Evolutionary conservation across 2,888 invertebrate species (phyloP).

Genomic region (Lepidochitona cinerea): DNA sequence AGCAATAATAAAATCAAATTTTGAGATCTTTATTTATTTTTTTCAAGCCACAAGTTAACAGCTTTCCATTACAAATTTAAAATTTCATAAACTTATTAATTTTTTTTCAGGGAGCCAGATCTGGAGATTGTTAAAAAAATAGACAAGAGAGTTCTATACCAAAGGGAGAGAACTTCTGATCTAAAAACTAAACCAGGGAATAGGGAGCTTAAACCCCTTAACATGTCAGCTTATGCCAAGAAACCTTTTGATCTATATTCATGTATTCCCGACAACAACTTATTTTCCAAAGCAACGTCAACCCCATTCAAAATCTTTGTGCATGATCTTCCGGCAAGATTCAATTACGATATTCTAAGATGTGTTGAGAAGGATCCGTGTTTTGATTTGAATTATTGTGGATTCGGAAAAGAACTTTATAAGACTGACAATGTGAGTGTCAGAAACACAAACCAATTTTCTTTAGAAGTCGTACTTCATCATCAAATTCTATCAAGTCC

Average conservation of each 20-base stretch:
- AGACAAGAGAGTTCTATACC: too few relatives aligned
- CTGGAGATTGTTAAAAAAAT: too few relatives aligned
- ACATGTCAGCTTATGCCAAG: too few relatives aligned
- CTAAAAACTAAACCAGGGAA: too few relatives aligned
- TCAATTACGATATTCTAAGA: constrained; percentile 27
- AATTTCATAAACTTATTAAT: too few relatives aligned
- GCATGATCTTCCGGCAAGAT: constrained; percentile 33
- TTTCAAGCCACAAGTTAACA: too few relatives aligned
- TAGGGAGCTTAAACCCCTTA: too few relatives aligned
- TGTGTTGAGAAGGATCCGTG: constrained; percentile 16
- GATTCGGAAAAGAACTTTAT: constrained; percentile 28
- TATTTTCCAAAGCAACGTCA: background rate
- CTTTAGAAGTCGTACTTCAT: constrained; percentile 50
- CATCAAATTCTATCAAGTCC: constrained; percentile 42
- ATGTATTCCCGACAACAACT: background rate
- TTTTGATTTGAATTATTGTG: constrained; percentile 25
- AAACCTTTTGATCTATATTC: background rate
- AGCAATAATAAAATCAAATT: too few relatives aligned
- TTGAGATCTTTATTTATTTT: too few relatives aligned
- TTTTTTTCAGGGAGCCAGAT: too few relatives aligned
- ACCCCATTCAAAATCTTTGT: constrained; percentile 34
- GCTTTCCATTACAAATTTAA: too few relatives aligned
- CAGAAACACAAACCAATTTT: constrained; percentile 41
- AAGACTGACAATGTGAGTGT: constrained; percentile 16
- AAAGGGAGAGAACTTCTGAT: too few relatives aligned